A percentile compares a stretch with the other conserved stretches of the same genome.
phyloP scores from a whole-genome alignment of 1,140 invertebrate species.

The Eufriesea mexicana region DNA sequence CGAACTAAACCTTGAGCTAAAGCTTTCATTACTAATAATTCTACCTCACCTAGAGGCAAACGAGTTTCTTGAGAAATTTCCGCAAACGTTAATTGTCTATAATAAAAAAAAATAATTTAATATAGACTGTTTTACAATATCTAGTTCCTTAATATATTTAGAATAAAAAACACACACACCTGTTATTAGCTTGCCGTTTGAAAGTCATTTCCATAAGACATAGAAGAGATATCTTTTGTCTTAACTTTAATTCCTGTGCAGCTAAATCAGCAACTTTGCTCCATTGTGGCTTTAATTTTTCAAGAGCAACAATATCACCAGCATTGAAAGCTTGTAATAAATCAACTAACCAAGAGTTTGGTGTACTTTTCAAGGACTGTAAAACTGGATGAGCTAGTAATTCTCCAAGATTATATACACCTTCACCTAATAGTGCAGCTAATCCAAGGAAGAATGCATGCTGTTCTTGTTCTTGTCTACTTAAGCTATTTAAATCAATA shows the following conservation, averaged over 20 bases:
- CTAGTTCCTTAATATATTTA: background rate
- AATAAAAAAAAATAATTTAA: constrained; percentile 58
- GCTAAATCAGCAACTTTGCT: constrained; percentile 92
- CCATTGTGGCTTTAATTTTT: constrained; percentile 92
- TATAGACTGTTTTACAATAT: background rate
- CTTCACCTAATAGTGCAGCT: constrained; percentile 96
- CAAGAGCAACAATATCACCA: constrained; percentile 94
- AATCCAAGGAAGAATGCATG: constrained; percentile 96
- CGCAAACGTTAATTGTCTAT: constrained; percentile 92
- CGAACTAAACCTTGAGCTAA: constrained; percentile 96
- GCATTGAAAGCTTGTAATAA: constrained; percentile 96
- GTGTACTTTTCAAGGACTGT: constrained; percentile 90
- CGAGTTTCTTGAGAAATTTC: constrained; percentile 95
- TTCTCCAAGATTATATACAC: constrained; percentile 99
- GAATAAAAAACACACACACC: constrained; percentile 71
- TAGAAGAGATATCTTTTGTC: constrained; percentile 96
- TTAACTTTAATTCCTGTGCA: constrained; percentile 91
- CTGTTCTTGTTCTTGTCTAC: constrained; percentile 87
- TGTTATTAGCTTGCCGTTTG: constrained; percentile 87
- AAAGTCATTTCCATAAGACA: constrained; percentile 98
- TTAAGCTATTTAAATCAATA: constrained; percentile 88
- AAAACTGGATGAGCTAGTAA: constrained; percentile 97
- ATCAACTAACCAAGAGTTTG: constrained; percentile 94
- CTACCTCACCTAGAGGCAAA: constrained; percentile 93
- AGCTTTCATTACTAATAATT: constrained; percentile 98